Conservation (phyloP, 2,113 vertebrate genomes). For the Microtus ochrogaster region DNA sequence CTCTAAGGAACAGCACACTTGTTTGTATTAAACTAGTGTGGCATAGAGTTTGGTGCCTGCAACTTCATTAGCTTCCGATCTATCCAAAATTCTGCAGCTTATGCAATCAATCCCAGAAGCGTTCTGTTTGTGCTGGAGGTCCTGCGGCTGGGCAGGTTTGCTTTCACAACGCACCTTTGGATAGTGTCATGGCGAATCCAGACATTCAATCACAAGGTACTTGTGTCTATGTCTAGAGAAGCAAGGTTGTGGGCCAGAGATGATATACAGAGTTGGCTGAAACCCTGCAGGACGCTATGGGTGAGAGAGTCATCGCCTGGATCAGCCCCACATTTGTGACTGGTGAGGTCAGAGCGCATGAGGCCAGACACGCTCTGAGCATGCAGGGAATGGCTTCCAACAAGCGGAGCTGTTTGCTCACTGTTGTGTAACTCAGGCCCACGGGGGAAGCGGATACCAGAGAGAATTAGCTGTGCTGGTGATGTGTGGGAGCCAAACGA, state of each 20-base stretch:
- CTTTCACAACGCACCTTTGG: background rate
- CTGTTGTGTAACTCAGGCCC: background rate
- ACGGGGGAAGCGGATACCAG: background rate
- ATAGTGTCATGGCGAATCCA: background rate
- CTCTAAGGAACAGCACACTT: background rate
- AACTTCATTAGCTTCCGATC: background rate
- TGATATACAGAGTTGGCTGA: background rate
- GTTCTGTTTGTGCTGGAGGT: background rate
- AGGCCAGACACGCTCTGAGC: background rate
- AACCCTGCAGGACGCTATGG: background rate
- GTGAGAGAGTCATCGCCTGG: background rate
- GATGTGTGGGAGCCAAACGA: background rate
- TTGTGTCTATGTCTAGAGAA: constrained; percentile 26
- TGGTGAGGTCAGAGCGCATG: constrained; percentile 29
- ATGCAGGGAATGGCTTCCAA: background rate
- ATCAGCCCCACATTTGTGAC: background rate
- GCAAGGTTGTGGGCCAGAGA: background rate
- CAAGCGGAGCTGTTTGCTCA: background rate
- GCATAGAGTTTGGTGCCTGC: constrained; percentile 1
- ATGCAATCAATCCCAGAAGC: background rate
- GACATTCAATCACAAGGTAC: background rate
- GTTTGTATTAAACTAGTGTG: constrained; percentile 39
- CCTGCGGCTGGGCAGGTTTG: background rate
- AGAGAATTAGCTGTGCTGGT: background rate
- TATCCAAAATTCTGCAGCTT: background rate